Percentiles rank a stretch among this genome's conserved stretches.
phyloP scores from a whole-genome alignment of 1,140 invertebrate genomes.

The Calycopis cecrops region DNA sequence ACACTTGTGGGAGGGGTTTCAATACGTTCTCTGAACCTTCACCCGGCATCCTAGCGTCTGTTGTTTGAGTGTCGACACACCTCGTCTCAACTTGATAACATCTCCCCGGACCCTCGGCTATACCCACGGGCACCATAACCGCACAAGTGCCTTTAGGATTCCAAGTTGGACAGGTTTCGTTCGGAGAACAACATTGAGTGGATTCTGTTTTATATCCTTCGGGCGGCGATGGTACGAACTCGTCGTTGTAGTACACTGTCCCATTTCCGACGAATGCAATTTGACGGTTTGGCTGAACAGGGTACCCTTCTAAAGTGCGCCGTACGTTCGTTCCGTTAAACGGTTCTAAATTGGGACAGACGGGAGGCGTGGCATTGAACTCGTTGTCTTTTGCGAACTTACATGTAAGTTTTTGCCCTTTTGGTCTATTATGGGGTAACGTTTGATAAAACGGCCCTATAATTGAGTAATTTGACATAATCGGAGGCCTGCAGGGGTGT shows the following conservation, averaged over 20 bases:
- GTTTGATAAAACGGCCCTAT: constrained; percentile 80
- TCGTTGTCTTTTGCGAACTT: constrained; percentile 73
- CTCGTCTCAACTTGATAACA: constrained; percentile 66
- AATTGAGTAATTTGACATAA: constrained; percentile 72
- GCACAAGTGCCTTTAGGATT: constrained; percentile 62
- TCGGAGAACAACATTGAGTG: constrained; percentile 51
- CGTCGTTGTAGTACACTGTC: constrained; percentile 74
- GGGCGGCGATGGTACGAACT: constrained; percentile 82
- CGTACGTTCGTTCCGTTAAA: constrained; percentile 79
- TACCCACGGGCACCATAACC: constrained; percentile 59
- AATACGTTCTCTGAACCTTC: constrained; percentile 54
- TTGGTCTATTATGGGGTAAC: constrained; percentile 80
- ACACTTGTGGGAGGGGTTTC: constrained; percentile 63
- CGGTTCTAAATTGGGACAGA: constrained; percentile 56
- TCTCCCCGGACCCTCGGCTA: constrained; percentile 49
- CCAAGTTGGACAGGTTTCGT: constrained; percentile 55
- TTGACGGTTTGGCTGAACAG: constrained; percentile 71
- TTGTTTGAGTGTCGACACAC: constrained; percentile 77
- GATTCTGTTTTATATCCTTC: constrained; percentile 78
- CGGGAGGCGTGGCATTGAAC: constrained; percentile 51
- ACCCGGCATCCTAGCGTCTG: constrained; percentile 56
- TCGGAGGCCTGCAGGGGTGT: constrained; percentile 72
- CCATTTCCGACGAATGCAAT: constrained; percentile 61
- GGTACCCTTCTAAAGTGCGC: constrained; percentile 87
- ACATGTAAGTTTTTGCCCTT: constrained; percentile 77